Evolutionary conservation across 53 echinoderm and acorn worm species (phyloP).

Genomic region (Crossaster papposus): DNA sequence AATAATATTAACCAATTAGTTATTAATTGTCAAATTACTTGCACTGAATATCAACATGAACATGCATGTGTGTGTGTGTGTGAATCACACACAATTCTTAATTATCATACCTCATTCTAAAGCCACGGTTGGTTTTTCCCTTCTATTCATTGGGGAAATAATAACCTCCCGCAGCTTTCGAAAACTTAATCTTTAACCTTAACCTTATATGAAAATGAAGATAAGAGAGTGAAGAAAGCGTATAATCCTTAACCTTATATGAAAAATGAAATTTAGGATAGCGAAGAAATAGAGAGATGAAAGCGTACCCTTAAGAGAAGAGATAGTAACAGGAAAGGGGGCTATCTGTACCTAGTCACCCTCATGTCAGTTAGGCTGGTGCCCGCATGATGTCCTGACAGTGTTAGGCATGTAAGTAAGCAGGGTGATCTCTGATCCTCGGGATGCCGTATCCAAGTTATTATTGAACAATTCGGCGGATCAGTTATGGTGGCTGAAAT

Average conservation of each 20-base stretch:
- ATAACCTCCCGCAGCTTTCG: too few species aligned
- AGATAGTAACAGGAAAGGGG: not conserved
- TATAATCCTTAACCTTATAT: not conserved
- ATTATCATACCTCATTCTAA: too few species aligned
- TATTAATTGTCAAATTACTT: too few species aligned
- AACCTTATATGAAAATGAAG: too few species aligned
- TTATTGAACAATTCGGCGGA: slow-evolving; percentile 42
- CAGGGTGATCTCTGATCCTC: slow-evolving; percentile 35
- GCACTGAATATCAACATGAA: too few species aligned
- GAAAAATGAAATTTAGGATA: not conserved
- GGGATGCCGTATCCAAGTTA: slow-evolving; percentile 38
- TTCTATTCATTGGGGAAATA: too few species aligned
- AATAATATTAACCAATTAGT: too few species aligned
- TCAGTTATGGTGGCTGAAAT: not conserved
- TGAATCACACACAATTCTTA: too few species aligned
- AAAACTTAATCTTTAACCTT: too few species aligned
- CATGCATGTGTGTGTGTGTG: too few species aligned
- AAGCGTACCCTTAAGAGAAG: not conserved
- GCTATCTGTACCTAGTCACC: not conserved
- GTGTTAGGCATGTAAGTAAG: slow-evolving; percentile 6
- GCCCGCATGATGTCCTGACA: slow-evolving; percentile 34
- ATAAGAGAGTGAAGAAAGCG: not conserved
- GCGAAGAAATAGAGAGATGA: not conserved
- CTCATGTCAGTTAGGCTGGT: slow-evolving; percentile 42
- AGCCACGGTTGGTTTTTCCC: too few species aligned